These are phyloP conservation scores for Mus caroli DNA, from an alignment of 2,797 vertebrate genomes.

Conservation along the genomic window DNA sequence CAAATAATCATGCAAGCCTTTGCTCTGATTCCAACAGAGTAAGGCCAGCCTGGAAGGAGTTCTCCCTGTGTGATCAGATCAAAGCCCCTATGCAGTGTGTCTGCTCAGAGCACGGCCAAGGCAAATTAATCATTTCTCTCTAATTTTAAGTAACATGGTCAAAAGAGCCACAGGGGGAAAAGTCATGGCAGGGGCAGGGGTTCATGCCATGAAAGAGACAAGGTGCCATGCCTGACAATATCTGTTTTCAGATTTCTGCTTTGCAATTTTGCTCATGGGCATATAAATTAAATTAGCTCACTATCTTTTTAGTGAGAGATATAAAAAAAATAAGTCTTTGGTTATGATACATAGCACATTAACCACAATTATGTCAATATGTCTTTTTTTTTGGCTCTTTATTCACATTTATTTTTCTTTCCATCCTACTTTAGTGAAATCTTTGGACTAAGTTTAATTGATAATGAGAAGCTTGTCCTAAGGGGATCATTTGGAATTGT, in stretches of 20 bases:
- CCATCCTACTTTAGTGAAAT: conserved; percentile 67
- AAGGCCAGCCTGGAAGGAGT: conserved; percentile 56
- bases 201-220: conserved; percentile 50
- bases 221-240: conserved; percentile 6
- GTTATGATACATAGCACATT: conserved; percentile 33
- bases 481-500: conserved; percentile 77
- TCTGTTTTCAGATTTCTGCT: conserved; percentile 63
- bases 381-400: conserved; percentile 43
- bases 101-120: conserved; percentile 62
- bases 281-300: conserved; percentile 75
- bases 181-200: background rate
- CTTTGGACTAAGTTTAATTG: conserved; percentile 77
- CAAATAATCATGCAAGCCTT: conserved; percentile 70
- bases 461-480: conserved; percentile 75
- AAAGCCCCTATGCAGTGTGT: conserved; percentile 35
- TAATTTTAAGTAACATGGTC: conserved; percentile 57
- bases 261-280: conserved; percentile 67
- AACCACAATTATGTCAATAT: conserved; percentile 62
- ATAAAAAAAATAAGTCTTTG: conserved; percentile 63
- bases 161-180: background rate
- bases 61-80: conserved; percentile 63
- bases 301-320: conserved; percentile 67
- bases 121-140: conserved; percentile 67
- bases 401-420: background rate
- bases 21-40: conserved; percentile 62